Evolutionary conservation across 1,140 invertebrate species (phyloP).

Genomic region (Penaeus chinensis): DNA sequence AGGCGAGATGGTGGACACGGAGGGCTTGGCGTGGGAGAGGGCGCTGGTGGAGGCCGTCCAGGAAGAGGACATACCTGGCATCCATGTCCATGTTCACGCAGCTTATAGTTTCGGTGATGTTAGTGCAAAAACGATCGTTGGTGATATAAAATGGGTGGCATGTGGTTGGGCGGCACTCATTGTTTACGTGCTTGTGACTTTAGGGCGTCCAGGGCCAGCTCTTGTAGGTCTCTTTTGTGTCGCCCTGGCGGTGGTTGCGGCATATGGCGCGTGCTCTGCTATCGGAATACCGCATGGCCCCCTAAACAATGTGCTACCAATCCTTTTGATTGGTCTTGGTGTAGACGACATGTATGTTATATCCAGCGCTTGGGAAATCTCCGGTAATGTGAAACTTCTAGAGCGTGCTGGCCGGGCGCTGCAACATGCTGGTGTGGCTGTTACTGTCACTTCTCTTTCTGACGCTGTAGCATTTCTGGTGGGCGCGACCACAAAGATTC

Average conservation of each 20-base stretch:
- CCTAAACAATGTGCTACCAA: conserved; percentile 83
- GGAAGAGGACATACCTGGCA: conserved; percentile 66
- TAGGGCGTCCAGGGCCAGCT: conserved; percentile 69
- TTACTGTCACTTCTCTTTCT: conserved; percentile 77
- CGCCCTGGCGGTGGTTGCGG: conserved; percentile 78
- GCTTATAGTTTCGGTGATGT: conserved; percentile 49
- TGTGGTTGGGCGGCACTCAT: conserved; percentile 72
- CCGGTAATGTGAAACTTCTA: conserved; percentile 64
- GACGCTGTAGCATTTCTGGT: conserved; percentile 77
- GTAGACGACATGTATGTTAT: conserved; percentile 86
- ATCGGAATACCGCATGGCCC: conserved; percentile 83
- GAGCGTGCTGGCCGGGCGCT: conserved; percentile 69
- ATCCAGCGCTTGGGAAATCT: conserved; percentile 70
- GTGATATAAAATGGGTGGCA: conserved; percentile 71
- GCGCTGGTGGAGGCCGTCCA: conserved; percentile 69
- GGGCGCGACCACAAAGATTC: conserved; percentile 73
- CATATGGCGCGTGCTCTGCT: conserved; percentile 79
- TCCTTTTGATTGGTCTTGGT: conserved; percentile 82
- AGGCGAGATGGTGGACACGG: conserved; percentile 75
- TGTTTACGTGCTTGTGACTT: conserved; percentile 72
- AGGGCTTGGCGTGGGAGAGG: conserved; percentile 46
- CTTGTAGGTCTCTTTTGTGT: conserved; percentile 77
- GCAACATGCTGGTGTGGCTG: conserved; percentile 75
- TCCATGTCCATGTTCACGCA: conserved; percentile 14
- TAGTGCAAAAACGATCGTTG: conserved; percentile 68